phyloP scores from a whole-genome alignment of 2,113 vertebrate species.

The Gymnarchus niloticus region DNA sequence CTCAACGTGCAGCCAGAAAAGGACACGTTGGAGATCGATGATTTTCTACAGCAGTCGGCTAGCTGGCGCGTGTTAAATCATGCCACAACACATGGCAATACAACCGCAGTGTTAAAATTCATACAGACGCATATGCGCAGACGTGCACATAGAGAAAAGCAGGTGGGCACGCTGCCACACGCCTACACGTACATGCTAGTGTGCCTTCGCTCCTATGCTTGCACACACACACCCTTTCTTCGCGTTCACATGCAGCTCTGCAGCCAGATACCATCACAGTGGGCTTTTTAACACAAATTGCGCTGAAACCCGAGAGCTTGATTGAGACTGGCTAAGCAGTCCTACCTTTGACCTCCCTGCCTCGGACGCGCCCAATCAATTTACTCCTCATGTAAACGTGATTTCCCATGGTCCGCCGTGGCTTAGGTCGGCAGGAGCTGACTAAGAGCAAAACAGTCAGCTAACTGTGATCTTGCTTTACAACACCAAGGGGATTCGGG shows the following conservation, averaged over 20 bases:
- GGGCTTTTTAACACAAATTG: constrained; percentile 70
- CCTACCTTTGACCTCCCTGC: constrained; percentile 79
- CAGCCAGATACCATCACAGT: constrained; percentile 77
- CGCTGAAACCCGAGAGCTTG: constrained; percentile 75
- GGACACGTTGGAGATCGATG: too few species aligned
- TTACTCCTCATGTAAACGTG: constrained; percentile 78
- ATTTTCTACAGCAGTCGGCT: neutral
- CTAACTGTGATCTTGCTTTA: constrained; percentile 82
- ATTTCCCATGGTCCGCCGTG: constrained; percentile 74
- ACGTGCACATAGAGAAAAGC: neutral
- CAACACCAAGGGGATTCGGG: constrained; percentile 76
- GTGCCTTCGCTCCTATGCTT: neutral
- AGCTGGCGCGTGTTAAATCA: neutral
- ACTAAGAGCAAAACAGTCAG: constrained; percentile 73
- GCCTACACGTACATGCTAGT: neutral
- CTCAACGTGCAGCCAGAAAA: too few species aligned
- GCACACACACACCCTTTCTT: neutral
- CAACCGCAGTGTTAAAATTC: neutral
- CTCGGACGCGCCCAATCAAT: constrained; percentile 82
- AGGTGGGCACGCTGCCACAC: neutral
- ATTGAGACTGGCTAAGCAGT: constrained; percentile 79
- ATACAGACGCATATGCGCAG: neutral
- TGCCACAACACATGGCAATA: neutral
- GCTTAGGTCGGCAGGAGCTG: constrained; percentile 72
- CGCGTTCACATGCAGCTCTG: constrained; percentile 52